Evolutionary conservation across 2,113 vertebrate genomes (phyloP).

Genomic region (Rhizomys pruinosus): DNA sequence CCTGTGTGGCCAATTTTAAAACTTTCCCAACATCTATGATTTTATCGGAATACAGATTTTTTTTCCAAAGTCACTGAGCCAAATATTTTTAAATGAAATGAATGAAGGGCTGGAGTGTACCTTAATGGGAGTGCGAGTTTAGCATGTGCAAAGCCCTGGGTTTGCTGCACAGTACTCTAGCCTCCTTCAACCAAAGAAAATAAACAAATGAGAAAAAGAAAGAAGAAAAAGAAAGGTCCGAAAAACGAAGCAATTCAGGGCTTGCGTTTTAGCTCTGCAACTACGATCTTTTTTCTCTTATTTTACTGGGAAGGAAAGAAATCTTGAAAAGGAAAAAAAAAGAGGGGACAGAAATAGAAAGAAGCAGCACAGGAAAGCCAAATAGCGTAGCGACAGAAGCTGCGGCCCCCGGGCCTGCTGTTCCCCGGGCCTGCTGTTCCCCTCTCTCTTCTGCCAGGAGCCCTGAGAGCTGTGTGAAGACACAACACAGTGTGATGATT

Average conservation of each 20-base stretch:
- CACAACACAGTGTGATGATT: neutral
- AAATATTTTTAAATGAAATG: conserved; percentile 40
- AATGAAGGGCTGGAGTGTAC: neutral
- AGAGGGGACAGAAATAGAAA: conserved; percentile 44
- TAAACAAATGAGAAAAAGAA: neutral
- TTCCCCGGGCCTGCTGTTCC: conserved; percentile 56
- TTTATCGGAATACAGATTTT: conserved; percentile 6
- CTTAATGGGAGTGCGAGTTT: neutral
- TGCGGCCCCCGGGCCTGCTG: conserved; percentile 50
- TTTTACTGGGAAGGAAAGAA: conserved; percentile 45
- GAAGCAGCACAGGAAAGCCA: conserved; percentile 57
- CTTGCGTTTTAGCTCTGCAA: conserved; percentile 1
- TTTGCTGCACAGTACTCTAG: neutral
- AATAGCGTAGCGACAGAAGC: conserved; percentile 13
- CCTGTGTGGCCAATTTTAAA: neutral
- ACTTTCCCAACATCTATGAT: neutral
- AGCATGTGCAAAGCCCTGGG: neutral
- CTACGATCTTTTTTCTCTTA: conserved; percentile 31
- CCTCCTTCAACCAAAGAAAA: neutral
- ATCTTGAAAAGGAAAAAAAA: neutral
- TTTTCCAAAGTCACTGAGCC: neutral
- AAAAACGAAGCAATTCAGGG: neutral
- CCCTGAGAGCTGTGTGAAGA: neutral
- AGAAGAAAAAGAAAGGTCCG: neutral
- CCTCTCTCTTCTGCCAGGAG: neutral